Percentiles rank a stretch among this genome's conserved stretches.
Conservation (phyloP, 2,888 invertebrate species). For the Andricus quercusramuli region DNA sequence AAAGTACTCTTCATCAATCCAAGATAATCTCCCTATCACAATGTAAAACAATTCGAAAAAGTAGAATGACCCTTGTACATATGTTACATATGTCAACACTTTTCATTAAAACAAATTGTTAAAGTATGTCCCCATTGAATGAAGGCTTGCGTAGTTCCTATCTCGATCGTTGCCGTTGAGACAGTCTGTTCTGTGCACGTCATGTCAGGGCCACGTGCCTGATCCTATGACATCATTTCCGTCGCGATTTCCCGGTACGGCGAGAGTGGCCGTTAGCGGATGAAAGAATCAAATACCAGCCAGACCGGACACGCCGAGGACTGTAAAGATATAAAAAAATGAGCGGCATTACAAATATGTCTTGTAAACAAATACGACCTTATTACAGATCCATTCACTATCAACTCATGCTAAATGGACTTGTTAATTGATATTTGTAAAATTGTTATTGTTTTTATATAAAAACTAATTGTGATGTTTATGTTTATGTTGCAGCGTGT, state of each 20-base stretch:
- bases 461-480: background rate
- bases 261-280: conserved; percentile 60
- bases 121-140: conserved; percentile 4
- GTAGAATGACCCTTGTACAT: background rate
- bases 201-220: conserved; percentile 7
- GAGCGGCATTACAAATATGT: background rate
- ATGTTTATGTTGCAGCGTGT: conserved; percentile 76
- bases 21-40: no score
- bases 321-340: background rate
- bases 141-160: background rate
- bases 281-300: conserved; percentile 64
- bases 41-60: background rate
- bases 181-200: background rate
- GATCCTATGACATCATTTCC: conserved; percentile 64
- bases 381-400: background rate
- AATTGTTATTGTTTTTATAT: background rate
- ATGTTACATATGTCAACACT: conserved; percentile 7
- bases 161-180: conserved; percentile 7
- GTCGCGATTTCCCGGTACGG: conserved; percentile 64
- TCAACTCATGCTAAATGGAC: background rate
- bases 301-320: conserved; percentile 48
- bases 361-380: background rate
- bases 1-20: background rate
- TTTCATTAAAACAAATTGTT: conserved; percentile 2
- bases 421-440: background rate